A percentile compares a stretch with the other conserved stretches of the same genome.
Conservation (phyloP, 2,888 invertebrate genomes). For the Drosophila gaucha region DNA sequence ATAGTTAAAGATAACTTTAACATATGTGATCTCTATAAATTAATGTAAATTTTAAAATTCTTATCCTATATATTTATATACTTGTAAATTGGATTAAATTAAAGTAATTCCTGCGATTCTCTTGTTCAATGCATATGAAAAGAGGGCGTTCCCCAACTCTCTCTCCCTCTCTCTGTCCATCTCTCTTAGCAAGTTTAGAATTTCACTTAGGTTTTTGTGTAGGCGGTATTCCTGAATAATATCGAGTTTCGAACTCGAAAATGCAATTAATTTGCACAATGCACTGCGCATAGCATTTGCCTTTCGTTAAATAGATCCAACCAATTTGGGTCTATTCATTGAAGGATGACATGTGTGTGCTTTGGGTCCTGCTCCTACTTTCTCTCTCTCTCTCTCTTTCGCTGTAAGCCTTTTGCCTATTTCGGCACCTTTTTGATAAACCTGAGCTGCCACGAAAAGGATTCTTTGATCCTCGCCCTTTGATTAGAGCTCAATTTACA, state of each 20-base stretch:
- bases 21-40: too few species aligned
- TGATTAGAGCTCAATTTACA: conserved; percentile 78
- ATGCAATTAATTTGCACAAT: conserved; percentile 75
- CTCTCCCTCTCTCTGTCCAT: conserved; percentile 6
- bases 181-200: conserved; percentile 59
- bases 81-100: background rate
- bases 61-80: too few species aligned
- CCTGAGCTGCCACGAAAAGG: conserved; percentile 65
- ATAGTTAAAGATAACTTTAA: too few species aligned
- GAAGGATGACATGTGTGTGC: conserved; percentile 63
- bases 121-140: too few species aligned
- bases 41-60: too few species aligned
- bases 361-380: conserved; percentile 37
- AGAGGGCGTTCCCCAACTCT: conserved; percentile 1
- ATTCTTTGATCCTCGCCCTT: conserved; percentile 61
- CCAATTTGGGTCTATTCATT: conserved; percentile 60
- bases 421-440: conserved; percentile 81
- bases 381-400: background rate
- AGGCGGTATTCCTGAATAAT: conserved; percentile 43
- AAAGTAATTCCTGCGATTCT: conserved; percentile 1
- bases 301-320: conserved; percentile 32
- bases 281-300: conserved; percentile 23
- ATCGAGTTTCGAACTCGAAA: conserved; percentile 60
- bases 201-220: conserved; percentile 51
- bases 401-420: conserved; percentile 69